phyloP scores from a whole-genome alignment of 2,888 invertebrate species.

The Amblyjoppa proteus region DNA sequence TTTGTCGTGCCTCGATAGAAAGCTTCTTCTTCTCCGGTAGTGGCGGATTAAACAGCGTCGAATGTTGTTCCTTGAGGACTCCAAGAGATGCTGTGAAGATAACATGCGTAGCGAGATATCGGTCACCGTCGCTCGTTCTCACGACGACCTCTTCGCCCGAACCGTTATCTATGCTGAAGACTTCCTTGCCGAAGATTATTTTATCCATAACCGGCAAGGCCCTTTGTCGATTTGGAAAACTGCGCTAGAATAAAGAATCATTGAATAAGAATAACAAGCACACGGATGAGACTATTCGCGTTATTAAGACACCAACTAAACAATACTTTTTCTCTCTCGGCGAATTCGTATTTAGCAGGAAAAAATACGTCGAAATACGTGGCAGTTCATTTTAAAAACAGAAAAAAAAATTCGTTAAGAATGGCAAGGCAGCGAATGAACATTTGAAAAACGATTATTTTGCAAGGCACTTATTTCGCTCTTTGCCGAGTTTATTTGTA shows the following conservation, averaged over 20 bases:
- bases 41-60: constrained; percentile 87
- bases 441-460: too few species aligned
- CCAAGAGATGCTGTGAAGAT: constrained; percentile 90
- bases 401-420: too few species aligned
- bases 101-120: constrained; percentile 88
- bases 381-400: too few species aligned
- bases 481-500: too few species aligned
- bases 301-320: neutral
- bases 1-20: constrained; percentile 85
- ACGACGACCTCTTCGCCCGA: constrained; percentile 86
- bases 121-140: constrained; percentile 86
- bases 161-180: constrained; percentile 86
- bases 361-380: too few species aligned
- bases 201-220: constrained; percentile 84
- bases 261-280: constrained; percentile 16
- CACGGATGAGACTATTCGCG: neutral
- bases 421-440: too few species aligned
- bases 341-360: too few species aligned
- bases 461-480: too few species aligned
- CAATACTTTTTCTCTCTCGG: constrained; percentile 51
- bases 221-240: constrained; percentile 85
- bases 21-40: constrained; percentile 87
- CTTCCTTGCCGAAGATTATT: constrained; percentile 87
- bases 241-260: constrained; percentile 84
- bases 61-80: constrained; percentile 88